These are phyloP conservation scores for Gymnocephalus cernua DNA, from an alignment of 2,113 vertebrate genomes.

Conservation along the genomic window DNA sequence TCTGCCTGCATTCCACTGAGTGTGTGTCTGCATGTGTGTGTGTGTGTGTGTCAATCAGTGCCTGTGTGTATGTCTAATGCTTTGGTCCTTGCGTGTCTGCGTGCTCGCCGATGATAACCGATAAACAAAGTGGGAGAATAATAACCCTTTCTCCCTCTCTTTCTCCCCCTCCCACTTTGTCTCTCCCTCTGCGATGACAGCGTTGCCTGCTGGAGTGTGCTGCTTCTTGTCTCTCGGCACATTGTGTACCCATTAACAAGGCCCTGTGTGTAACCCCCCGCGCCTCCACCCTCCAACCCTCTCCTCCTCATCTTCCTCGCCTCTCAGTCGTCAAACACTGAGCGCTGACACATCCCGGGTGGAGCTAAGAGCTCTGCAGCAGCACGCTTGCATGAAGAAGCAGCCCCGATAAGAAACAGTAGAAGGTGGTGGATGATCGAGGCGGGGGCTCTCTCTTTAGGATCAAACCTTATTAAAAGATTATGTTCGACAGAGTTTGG, in stretches of 20 bases:
- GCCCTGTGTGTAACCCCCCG: constrained; percentile 16
- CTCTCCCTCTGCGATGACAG: constrained; percentile 63
- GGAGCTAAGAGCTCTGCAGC: constrained; percentile 47
- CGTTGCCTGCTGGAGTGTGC: constrained; percentile 59
- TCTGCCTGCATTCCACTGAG: background rate
- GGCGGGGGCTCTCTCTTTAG: constrained; percentile 25
- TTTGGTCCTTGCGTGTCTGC: background rate
- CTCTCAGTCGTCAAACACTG: constrained; percentile 41
- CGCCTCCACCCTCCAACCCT: background rate
- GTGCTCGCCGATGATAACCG: constrained; percentile 33
- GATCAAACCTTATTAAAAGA: constrained; percentile 72
- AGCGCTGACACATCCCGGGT: constrained; percentile 30
- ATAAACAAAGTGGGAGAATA: constrained; percentile 54
- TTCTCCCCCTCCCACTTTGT: constrained; percentile 38
- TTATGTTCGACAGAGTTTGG: constrained; percentile 60
- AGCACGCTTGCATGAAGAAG: background rate
- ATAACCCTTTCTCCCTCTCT: constrained; percentile 27
- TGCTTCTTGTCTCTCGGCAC: constrained; percentile 66
- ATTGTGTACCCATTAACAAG: constrained; percentile 69
- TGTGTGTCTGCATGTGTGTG: background rate
- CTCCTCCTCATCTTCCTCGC: constrained; percentile 34
- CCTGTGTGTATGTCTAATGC: background rate
- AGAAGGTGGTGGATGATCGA: background rate
- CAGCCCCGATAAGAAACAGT: constrained; percentile 11
- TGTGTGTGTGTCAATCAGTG: constrained; percentile 16